Evolutionary conservation across 2,797 vertebrate species (phyloP), one percentile per base, ranked within the genome.

Genomic region (Pygocentrus nattereri): DNA sequence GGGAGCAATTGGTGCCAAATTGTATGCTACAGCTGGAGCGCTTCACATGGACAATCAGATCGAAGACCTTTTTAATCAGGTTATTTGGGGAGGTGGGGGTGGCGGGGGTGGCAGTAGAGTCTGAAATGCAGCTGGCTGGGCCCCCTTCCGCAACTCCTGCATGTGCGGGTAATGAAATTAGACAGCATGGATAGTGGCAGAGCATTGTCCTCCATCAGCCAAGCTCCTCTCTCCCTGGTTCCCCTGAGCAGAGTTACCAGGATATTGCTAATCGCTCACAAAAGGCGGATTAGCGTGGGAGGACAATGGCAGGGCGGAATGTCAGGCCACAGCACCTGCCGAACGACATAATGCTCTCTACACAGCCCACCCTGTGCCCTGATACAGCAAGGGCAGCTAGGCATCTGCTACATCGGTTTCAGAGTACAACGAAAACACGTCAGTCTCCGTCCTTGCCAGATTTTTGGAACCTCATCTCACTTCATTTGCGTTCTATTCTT

Each of bases 251-350:
- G 77, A 84, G 89, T 84, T 54, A 91, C 88, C 86, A 86, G 92
- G 92, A 93, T 93, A 92, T 87, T 84, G 89, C 91, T 94, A 91
- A 93, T 94, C 91, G 86, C 85, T 90, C 89, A 93, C 93, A 94
- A 94, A 91, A 86, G 90, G 83, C 54, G 87, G 93, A 94, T 94
- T 93, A 93, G 89, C 84, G 61, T 78, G 23, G 82, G 72, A 74
- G 78, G 86, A 93, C 89, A 93, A 93, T 89, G 62, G 79, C 21
- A 86, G 73, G 87, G 67, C 87, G 85, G 86, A 88, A 91, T 92
- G 91, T 92, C 92, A 91, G 91, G 86, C 82, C 78, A 81, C 85
- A 87, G 87, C 93, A 94, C 93, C 93, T 94, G 93, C 87, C 87
- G 80, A 54, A 84, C 70, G 85, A 73, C 71, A 78, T 31, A 61